Evolutionary conservation across 1,140 invertebrate genomes (phyloP).

Genomic region (Bombus confusus): DNA sequence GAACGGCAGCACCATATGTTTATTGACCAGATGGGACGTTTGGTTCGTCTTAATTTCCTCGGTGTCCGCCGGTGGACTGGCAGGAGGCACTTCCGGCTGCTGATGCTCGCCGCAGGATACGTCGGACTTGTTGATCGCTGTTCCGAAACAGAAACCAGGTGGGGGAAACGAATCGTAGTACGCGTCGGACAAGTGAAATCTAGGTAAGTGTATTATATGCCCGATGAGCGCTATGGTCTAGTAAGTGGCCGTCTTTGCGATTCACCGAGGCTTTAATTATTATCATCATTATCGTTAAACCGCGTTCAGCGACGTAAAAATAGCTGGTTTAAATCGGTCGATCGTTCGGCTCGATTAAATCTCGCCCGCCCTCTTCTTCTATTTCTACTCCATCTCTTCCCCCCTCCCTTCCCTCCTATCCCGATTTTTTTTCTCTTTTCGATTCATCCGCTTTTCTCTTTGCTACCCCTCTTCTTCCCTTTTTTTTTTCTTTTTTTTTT

Average conservation of each 20-base stretch:
- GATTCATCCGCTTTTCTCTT: background rate
- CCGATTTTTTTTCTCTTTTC: background rate
- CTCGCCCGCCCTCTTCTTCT: background rate
- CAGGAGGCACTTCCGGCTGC: constrained; percentile 74
- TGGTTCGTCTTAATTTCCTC: constrained; percentile 78
- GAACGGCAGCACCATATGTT: constrained; percentile 92
- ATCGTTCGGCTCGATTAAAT: constrained; percentile 30
- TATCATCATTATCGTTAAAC: constrained; percentile 51
- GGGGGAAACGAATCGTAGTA: constrained; percentile 66
- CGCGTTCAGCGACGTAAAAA: constrained; percentile 31
- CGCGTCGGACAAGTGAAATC: constrained; percentile 78
- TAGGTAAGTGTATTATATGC: constrained; percentile 83
- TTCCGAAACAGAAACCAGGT: constrained; percentile 72
- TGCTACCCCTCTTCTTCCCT: too few species aligned
- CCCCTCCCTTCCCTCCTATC: too few species aligned
- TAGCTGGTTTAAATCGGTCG: constrained; percentile 66
- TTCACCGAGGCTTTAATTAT: constrained; percentile 77
- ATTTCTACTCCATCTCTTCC: background rate
- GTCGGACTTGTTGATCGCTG: constrained; percentile 81
- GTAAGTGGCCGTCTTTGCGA: constrained; percentile 79
- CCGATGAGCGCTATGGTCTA: constrained; percentile 80
- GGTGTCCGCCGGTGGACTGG: constrained; percentile 75
- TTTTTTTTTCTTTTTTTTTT: background rate
- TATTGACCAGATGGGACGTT: constrained; percentile 87
- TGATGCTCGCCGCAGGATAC: constrained; percentile 72